Evolutionary conservation across 1,140 invertebrate species (phyloP), one percentile per base, ranked within the genome.

Genomic region (Diachasmimorpha longicaudata): DNA sequence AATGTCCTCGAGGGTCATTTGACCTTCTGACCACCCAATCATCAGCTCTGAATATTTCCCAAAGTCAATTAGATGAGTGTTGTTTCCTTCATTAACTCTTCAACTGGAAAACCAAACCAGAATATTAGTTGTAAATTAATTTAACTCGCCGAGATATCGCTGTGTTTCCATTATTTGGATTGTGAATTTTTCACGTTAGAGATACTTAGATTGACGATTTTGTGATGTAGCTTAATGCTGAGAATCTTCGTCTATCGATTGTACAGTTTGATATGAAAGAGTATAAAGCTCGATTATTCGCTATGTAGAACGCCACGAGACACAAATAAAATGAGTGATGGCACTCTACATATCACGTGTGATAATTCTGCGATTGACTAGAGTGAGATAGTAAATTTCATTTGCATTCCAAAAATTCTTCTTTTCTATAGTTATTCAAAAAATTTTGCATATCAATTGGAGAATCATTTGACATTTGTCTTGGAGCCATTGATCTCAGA

Each of bases 261-360:
- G 72, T 73, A 42, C 58, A 73, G 72, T 73, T 55, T 55, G 14
- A 55, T 55, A 55, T 66, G 31, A 44, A 11, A 67, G 37, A 63
- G 21, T 23, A 46, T 66, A 44, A 66, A 66, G 16, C 5, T 16
- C 16, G 14, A 5, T 37, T 52, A 31, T 39, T 19, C 46, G 25
- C 36, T 37, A 36, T 52, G 23, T 37, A 66, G 44, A 36, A 21
- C 9, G 37, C 37, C 55, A 21, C 23, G 36, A 46, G 31, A 71
- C n/a, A 72, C 11, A 16, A 72, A 52, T 72, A n/a, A 72, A 55
- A 72, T 25, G 36, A 10, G 14, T 11, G 42, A 16, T 36, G 37
- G 39, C 16, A 39, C 23, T 55, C 16, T 31, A 66, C 72, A 73
- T 66, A 73, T 73, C 72, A 73, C 19, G 48, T 72, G 63, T 58